Evolutionary conservation across 2,113 vertebrate genomes (phyloP), one percentile per base, ranked within the genome.

Genomic region (Donacobius atricapilla): DNA sequence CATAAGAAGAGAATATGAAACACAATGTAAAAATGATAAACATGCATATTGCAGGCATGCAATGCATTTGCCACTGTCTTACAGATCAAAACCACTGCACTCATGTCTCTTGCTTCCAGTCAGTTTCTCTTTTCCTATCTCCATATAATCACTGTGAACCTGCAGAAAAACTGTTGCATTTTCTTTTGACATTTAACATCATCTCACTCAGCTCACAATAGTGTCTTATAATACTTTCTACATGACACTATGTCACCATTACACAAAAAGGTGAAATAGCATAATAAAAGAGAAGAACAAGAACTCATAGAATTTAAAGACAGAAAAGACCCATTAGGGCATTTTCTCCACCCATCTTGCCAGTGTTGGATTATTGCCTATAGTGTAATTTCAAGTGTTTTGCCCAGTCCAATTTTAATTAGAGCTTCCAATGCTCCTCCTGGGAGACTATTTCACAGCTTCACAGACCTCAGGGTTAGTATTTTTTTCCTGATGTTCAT

Each of bases 181-280:
- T 97, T 94, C 94, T 96, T 98, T 89, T 97, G 96, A 97, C 96
- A 96, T 96, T 97, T 97, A 95, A 83, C 92, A 95, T 94, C 69
- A 84, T 93, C 90, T 96, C 72, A 93, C 53, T 73, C 60, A 87
- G 91, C 80, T 91, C 89, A 94, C 91, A 92, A 80, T 89, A 95
- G 87, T 72, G 66, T 87, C 92, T 96, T 90, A 53, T 47, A 97
- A 95, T 90, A 76, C 87, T 94, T 97, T 84, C 94, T 90, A 68
- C 75, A 76, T 93, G 94, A 96, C 95, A 97, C 87, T 51, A 66
- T 96, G 82, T 91, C 95, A 96, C 56, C 35, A 94, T 90, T 93
- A 92, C 93, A 96, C 90, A 87, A 94, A 95, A 97, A 96, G 93
- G 95, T 97, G 94, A 96, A 97, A 98, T 75, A 94, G 93, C 81